phyloP scores from a whole-genome alignment of 2,888 invertebrate genomes.

The Eumerus sabulonum region DNA sequence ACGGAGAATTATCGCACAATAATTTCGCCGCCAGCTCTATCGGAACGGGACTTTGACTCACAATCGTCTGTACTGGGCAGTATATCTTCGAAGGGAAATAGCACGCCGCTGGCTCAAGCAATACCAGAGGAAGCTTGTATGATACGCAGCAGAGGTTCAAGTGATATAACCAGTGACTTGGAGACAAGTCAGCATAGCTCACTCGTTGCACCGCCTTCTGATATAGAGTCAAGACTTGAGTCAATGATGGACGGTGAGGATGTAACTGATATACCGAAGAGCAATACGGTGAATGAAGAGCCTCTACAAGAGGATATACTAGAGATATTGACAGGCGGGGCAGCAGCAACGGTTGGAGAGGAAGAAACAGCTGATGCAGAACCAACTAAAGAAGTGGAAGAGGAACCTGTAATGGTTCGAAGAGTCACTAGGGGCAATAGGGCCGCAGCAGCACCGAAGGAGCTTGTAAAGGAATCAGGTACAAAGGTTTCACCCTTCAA shows the following conservation, averaged over 20 bases:
- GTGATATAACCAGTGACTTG: constrained; percentile 78
- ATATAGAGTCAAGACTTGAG: constrained; percentile 77
- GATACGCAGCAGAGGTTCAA: constrained; percentile 78
- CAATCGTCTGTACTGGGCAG: constrained; percentile 79
- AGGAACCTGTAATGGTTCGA: constrained; percentile 61
- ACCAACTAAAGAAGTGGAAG: constrained; percentile 15
- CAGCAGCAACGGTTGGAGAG: constrained; percentile 16
- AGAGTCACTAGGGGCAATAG: constrained; percentile 73
- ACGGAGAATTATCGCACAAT: constrained; percentile 77
- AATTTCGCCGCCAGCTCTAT: constrained; percentile 80
- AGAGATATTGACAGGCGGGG: constrained; percentile 74
- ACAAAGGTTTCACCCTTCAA: constrained; percentile 11
- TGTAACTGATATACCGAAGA: constrained; percentile 71
- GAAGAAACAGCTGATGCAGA: constrained; percentile 19
- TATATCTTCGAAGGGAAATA: constrained; percentile 78
- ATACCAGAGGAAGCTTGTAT: constrained; percentile 78
- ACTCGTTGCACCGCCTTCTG: constrained; percentile 78
- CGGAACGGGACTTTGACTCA: constrained; percentile 78
- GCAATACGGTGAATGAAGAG: constrained; percentile 70
- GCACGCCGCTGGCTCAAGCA: constrained; percentile 76
- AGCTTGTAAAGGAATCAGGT: constrained; percentile 40
- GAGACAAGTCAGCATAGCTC: constrained; percentile 79
- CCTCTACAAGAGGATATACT: constrained; percentile 76
- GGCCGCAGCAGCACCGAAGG: constrained; percentile 38
- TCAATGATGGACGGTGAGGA: constrained; percentile 77